phyloP scores from a whole-genome alignment of 2,888 invertebrate species.

The Orthosia gracilis region DNA sequence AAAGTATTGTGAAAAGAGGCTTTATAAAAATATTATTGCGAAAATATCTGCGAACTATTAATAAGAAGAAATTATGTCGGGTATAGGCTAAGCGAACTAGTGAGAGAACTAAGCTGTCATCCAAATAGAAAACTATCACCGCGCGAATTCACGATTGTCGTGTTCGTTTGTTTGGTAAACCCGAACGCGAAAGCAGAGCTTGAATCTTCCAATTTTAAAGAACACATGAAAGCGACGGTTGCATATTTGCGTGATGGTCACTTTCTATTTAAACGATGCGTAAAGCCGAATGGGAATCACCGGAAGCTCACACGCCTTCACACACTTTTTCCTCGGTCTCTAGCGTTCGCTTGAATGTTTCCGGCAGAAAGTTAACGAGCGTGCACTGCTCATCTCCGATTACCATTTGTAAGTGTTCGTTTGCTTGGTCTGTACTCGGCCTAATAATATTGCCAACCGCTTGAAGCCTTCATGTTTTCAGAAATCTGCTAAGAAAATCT shows the following conservation, averaged over 20 bases:
- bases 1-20: neutral
- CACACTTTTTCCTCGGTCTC: neutral
- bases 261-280: too few relatives aligned
- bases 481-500: slow-evolving; percentile 4
- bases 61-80: neutral
- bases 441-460: neutral
- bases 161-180: too few relatives aligned
- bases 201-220: too few relatives aligned
- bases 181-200: too few relatives aligned
- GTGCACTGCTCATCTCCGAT: neutral
- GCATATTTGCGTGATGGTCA: too few relatives aligned
- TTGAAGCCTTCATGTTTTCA: slow-evolving; percentile 3
- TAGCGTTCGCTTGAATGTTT: neutral
- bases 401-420: neutral
- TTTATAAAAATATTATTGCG: neutral
- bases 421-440: neutral
- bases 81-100: neutral
- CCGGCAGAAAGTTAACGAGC: neutral
- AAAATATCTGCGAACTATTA: slow-evolving; percentile 22
- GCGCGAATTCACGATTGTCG: too few relatives aligned
- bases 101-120: neutral
- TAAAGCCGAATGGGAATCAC: neutral
- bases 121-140: too few relatives aligned
- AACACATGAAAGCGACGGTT: too few relatives aligned
- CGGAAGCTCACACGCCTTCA: neutral